phyloP scores from a whole-genome alignment of 2,888 invertebrate genomes.

The Agrenia bidenticulata region DNA sequence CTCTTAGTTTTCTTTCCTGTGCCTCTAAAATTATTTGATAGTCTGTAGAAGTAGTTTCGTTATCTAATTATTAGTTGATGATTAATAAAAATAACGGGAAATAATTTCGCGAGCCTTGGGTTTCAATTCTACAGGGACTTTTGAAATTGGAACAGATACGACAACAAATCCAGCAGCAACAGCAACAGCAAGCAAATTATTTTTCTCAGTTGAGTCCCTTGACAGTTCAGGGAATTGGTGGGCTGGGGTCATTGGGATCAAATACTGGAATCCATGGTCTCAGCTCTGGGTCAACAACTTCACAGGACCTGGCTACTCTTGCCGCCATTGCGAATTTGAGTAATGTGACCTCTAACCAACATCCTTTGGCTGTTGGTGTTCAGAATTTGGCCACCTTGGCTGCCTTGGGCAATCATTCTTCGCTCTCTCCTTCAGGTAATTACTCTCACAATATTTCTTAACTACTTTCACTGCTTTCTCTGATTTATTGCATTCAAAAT shows the following conservation, averaged over 20 bases:
- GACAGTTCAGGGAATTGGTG: slow-evolving; percentile 45
- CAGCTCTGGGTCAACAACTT: slow-evolving; percentile 27
- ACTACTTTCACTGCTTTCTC: too few species aligned
- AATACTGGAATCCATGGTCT: slow-evolving; percentile 38
- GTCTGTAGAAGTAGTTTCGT: too few species aligned
- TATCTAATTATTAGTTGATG: too few species aligned
- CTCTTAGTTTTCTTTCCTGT: too few species aligned
- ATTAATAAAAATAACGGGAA: slow-evolving; percentile 1
- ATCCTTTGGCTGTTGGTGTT: slow-evolving; percentile 31
- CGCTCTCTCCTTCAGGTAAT: slow-evolving; percentile 52
- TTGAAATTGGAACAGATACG: slow-evolving; percentile 37
- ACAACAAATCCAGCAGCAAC: slow-evolving; percentile 47
- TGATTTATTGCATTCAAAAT: too few species aligned
- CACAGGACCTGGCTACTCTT: slow-evolving; percentile 47
- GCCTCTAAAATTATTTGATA: too few species aligned
- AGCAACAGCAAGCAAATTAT: slow-evolving; percentile 41
- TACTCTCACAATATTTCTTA: too few species aligned
- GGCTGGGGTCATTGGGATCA: slow-evolving; percentile 38
- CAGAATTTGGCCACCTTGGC: slow-evolving; percentile 46
- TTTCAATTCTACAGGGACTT: slow-evolving; percentile 23
- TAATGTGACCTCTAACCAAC: slow-evolving; percentile 43
- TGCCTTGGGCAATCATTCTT: slow-evolving; percentile 43
- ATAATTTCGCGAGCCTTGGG: slow-evolving; percentile 1
- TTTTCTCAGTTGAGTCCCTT: slow-evolving; percentile 52
- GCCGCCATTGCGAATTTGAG: slow-evolving; percentile 45